A percentile compares a stretch with the other conserved stretches of the same genome.
Evolutionary conservation across 2,888 invertebrate genomes (phyloP).

Genomic region (Hypolimnas misippus): DNA sequence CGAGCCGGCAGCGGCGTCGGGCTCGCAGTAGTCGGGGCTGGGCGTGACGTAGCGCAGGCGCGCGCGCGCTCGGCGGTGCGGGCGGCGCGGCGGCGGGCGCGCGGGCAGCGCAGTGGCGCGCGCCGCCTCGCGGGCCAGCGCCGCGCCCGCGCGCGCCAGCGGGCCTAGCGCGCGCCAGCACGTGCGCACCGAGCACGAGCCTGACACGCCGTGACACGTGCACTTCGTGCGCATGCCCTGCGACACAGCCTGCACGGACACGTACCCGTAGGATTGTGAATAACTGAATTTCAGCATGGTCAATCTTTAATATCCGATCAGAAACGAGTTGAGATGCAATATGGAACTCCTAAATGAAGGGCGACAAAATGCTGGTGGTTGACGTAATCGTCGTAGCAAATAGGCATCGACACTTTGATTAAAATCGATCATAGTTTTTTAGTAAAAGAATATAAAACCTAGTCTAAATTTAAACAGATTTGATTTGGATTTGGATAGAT

Average conservation of each 20-base stretch:
- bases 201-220: slow-evolving; percentile 94
- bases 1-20: slow-evolving; percentile 89
- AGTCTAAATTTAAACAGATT: too few relatives aligned
- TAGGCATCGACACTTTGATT: background rate
- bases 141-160: slow-evolving; percentile 85
- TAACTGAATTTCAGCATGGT: too few relatives aligned
- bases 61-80: slow-evolving; percentile 74
- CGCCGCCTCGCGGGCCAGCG: slow-evolving; percentile 69
- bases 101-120: slow-evolving; percentile 74
- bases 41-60: slow-evolving; percentile 90
- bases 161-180: slow-evolving; percentile 90
- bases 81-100: slow-evolving; percentile 63
- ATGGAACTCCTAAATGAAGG: too few relatives aligned
- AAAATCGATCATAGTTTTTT: too few relatives aligned
- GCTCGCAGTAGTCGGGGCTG: slow-evolving; percentile 93
- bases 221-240: slow-evolving; percentile 85
- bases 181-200: slow-evolving; percentile 91
- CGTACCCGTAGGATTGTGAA: background rate
- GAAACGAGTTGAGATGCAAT: too few relatives aligned
- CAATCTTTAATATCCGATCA: too few relatives aligned
- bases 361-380: too few relatives aligned
- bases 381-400: too few relatives aligned
- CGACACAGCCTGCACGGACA: slow-evolving; percentile 83
- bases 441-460: too few relatives aligned
- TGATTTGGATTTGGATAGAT: too few relatives aligned